Conservation (phyloP, 2,113 vertebrate genomes). For the Ptilonorhynchus violaceus region DNA sequence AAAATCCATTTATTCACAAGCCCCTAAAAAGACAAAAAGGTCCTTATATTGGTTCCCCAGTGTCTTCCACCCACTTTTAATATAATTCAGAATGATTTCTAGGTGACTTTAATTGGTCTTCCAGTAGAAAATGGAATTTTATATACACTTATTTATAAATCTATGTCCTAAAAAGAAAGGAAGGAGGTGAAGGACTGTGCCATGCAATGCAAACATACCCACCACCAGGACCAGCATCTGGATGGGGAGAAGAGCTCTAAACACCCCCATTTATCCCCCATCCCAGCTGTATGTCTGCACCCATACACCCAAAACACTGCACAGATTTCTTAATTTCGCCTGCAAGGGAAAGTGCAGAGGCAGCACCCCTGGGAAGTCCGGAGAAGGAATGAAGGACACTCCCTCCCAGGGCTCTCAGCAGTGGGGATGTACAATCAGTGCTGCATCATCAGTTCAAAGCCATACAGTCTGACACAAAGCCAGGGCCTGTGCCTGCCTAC, state of each 20-base stretch:
- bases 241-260: background rate
- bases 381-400: rapidly evolving
- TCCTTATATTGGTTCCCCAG: background rate
- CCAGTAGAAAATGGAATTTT: background rate
- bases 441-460: background rate
- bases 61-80: background rate
- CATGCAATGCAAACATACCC: background rate
- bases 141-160: background rate
- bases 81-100: background rate
- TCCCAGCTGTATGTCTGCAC: background rate
- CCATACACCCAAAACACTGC: background rate
- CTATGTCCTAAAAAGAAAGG: background rate
- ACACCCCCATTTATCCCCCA: background rate
- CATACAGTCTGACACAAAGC: background rate
- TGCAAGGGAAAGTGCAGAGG: background rate
- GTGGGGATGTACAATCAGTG: rapidly evolving
- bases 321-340: background rate
- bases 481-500: background rate
- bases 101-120: background rate
- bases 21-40: background rate
- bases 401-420: background rate
- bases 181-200: background rate
- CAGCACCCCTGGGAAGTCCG: background rate
- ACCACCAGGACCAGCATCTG: background rate
- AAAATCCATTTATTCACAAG: background rate